Conservation (phyloP, 2,113 vertebrate genomes). For the Australoheros scitulus region DNA sequence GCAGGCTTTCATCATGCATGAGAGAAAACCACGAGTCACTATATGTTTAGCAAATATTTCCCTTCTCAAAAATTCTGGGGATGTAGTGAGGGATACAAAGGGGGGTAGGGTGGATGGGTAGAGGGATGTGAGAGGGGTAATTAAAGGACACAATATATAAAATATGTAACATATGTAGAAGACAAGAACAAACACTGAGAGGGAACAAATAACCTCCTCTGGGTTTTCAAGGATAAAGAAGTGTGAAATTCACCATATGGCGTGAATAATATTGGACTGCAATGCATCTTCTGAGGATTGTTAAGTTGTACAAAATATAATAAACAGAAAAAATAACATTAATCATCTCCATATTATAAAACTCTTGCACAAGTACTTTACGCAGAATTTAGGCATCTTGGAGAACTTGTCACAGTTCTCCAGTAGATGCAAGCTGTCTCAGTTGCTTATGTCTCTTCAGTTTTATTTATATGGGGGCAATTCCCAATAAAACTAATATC, state of each 20-base stretch:
- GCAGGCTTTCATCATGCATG: constrained; percentile 35
- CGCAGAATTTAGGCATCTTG: not conserved
- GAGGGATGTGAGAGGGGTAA: not conserved
- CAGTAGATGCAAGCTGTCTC: not conserved
- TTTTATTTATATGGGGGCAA: not conserved
- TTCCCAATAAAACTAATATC: not conserved
- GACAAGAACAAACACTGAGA: not conserved
- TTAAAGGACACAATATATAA: not conserved
- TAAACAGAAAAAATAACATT: not conserved
- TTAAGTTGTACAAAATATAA: not conserved
- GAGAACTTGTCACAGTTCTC: not conserved
- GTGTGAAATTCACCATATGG: constrained; percentile 8
- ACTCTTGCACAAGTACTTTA: not conserved
- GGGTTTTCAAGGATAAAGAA: not conserved
- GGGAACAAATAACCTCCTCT: not conserved
- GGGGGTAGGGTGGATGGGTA: not conserved
- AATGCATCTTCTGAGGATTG: not conserved
- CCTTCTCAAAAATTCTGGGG: not conserved
- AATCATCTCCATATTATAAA: not conserved
- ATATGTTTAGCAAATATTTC: not conserved
- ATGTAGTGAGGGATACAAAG: not conserved
- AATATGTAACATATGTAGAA: not conserved
- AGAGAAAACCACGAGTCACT: constrained; percentile 7
- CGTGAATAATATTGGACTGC: not conserved
- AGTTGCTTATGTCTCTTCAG: not conserved